Percentiles rank a stretch among this genome's conserved stretches.
These are phyloP conservation scores for Eutrigla gurnardus DNA, from an alignment of 2,797 vertebrate species.

Conservation along the genomic window DNA sequence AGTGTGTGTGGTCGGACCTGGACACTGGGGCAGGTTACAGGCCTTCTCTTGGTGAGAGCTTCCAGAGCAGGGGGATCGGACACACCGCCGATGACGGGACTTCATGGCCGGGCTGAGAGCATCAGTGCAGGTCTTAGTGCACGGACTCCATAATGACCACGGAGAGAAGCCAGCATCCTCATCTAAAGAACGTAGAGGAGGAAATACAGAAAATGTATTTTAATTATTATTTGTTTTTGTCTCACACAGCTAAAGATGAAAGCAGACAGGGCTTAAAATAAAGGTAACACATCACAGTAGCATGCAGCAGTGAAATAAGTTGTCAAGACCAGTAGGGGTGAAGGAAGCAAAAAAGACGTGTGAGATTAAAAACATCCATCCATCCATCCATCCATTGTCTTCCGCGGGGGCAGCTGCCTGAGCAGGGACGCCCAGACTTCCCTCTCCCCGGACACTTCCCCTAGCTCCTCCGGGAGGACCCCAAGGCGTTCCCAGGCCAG, in stretches of 20 bases:
- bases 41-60: slow-evolving; percentile 81
- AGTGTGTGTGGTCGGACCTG: slow-evolving; percentile 71
- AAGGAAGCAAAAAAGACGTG: background rate
- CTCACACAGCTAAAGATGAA: background rate
- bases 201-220: background rate
- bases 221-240: background rate
- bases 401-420: too few species aligned
- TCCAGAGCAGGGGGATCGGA: slow-evolving; percentile 82
- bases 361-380: too few species aligned
- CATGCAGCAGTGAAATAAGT: background rate
- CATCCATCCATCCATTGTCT: too few species aligned
- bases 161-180: slow-evolving; percentile 81
- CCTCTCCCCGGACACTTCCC: too few species aligned
- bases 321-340: too few species aligned
- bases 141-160: slow-evolving; percentile 88
- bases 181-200: slow-evolving; percentile 54
- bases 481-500: too few species aligned
- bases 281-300: background rate
- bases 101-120: slow-evolving; percentile 78
- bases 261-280: background rate
- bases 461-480: too few species aligned
- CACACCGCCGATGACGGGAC: slow-evolving; percentile 83
- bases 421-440: too few species aligned
- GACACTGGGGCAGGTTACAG: slow-evolving; percentile 91
- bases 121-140: slow-evolving; percentile 87